Conservation (phyloP, 2,797 vertebrate genomes). For the Sebastes kiyomatsui region DNA sequence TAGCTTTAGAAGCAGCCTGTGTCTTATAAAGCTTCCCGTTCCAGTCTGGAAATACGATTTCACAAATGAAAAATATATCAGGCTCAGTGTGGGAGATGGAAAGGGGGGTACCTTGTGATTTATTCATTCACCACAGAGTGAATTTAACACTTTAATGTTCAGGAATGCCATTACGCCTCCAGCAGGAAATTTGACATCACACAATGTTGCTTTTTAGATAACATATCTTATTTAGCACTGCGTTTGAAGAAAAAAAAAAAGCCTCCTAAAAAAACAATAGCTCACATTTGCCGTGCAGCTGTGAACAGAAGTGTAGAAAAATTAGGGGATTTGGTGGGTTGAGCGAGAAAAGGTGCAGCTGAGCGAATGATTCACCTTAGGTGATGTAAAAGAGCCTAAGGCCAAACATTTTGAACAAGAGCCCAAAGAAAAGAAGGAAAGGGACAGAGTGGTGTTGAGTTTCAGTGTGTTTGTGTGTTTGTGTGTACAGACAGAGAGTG, state of each 20-base stretch:
- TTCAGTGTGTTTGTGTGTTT: background rate
- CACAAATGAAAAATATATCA: constrained; percentile 68
- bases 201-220: constrained; percentile 43
- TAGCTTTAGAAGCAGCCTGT: constrained; percentile 22
- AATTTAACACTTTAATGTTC: constrained; percentile 68
- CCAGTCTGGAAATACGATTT: constrained; percentile 54
- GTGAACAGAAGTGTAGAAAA: constrained; percentile 33
- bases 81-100: constrained; percentile 47
- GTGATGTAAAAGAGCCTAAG: constrained; percentile 56
- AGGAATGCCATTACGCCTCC: constrained; percentile 48
- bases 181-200: constrained; percentile 49
- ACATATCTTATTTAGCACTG: constrained; percentile 27
- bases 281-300: constrained; percentile 14
- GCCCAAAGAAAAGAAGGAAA: constrained; percentile 30
- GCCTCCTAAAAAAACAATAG: constrained; percentile 14
- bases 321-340: constrained; percentile 30
- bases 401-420: constrained; percentile 61
- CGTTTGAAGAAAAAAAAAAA: background rate
- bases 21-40: constrained; percentile 18
- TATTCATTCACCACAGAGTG: constrained; percentile 63
- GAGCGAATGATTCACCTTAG: constrained; percentile 50
- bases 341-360: constrained; percentile 48
- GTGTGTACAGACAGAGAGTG: constrained; percentile 4
- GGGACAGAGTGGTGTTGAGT: background rate
- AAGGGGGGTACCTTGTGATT: constrained; percentile 61